Percentiles rank a stretch among this genome's conserved stretches.
These are phyloP conservation scores for Prietella phreatophila DNA, from an alignment of 2,113 vertebrate genomes.

Conservation along the genomic window DNA sequence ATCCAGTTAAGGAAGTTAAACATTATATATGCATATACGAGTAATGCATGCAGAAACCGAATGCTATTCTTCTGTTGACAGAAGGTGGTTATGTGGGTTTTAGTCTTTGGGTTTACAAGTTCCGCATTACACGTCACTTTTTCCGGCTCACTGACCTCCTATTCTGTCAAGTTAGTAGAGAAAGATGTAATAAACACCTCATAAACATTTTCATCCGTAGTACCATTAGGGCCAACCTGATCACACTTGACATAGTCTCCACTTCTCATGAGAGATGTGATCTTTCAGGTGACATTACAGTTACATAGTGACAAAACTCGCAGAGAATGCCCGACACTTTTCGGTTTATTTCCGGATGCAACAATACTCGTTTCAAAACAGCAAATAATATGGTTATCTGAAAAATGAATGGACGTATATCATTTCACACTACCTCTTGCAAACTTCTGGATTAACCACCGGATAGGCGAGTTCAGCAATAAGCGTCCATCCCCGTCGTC, in stretches of 20 bases:
- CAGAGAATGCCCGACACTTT: background rate
- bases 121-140: constrained; percentile 5
- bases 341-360: background rate
- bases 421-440: background rate
- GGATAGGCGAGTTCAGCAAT: constrained; percentile 1
- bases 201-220: background rate
- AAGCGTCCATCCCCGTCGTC: constrained; percentile 12
- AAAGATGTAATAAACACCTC: background rate
- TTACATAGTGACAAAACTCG: background rate
- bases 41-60: background rate
- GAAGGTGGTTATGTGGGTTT: background rate
- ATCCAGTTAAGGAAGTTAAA: background rate
- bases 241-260: background rate
- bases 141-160: background rate
- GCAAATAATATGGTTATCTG: background rate
- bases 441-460: background rate
- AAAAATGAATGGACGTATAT: background rate
- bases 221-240: background rate
- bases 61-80: background rate
- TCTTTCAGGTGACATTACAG: background rate
- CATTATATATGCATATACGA: background rate
- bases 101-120: background rate
- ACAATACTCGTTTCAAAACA: background rate
- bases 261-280: too few relatives aligned
- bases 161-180: background rate